Evolutionary conservation across 2,113 vertebrate genomes (phyloP).

Genomic region (Bubo blakistoni): DNA sequence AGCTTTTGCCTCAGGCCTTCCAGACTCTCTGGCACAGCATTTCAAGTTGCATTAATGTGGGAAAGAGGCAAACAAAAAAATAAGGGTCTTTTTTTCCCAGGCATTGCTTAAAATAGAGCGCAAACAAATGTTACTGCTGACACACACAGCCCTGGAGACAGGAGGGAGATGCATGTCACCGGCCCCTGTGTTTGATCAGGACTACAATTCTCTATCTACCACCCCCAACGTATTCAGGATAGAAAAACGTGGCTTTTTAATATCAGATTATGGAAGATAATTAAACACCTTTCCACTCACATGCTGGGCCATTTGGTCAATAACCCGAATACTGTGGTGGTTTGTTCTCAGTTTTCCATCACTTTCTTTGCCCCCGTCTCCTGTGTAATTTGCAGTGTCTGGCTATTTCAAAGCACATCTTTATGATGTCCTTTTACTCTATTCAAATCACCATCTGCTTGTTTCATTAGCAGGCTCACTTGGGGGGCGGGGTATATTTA

Average conservation of each 20-base stretch:
- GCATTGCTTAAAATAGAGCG: slow-evolving; percentile 29
- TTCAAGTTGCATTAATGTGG: neutral
- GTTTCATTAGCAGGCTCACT: neutral
- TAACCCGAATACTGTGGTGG: neutral
- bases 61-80: neutral
- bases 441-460: slow-evolving; percentile 20
- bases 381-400: neutral
- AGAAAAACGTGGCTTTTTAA: neutral
- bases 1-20: neutral
- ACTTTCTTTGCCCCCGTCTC: neutral
- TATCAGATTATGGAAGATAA: neutral
- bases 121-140: neutral
- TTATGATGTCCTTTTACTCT: neutral
- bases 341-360: neutral
- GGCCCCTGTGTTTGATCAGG: neutral
- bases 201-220: neutral
- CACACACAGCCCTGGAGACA: neutral
- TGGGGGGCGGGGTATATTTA: neutral
- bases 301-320: neutral
- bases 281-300: neutral
- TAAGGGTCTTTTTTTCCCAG: neutral
- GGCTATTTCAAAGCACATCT: slow-evolving; percentile 4
- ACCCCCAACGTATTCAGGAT: neutral
- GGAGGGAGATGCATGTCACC: neutral
- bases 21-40: neutral